Conservation (phyloP, 2,888 invertebrate genomes). For the Odontomyia ornata region DNA sequence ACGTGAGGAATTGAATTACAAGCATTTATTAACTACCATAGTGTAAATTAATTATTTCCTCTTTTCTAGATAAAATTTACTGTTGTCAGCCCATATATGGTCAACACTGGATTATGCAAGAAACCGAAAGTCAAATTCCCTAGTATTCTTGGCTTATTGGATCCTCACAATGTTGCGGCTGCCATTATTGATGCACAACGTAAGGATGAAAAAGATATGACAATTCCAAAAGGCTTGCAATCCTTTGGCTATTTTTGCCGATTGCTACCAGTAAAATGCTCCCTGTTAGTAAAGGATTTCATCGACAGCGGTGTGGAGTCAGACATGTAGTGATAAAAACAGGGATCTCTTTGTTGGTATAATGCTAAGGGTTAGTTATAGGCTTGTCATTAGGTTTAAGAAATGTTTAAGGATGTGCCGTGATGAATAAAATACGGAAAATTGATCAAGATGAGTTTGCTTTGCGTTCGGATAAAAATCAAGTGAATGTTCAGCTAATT, state of each 20-base stretch:
- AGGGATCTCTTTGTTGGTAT: slow-evolving; percentile 19
- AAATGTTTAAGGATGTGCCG: slow-evolving; percentile 9
- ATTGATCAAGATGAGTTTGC: no score
- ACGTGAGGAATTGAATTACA: not conserved
- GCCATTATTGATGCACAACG: slow-evolving; percentile 75
- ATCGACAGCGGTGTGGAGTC: slow-evolving; percentile 74
- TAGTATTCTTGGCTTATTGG: slow-evolving; percentile 71
- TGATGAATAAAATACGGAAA: no score
- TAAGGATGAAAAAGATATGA: slow-evolving; percentile 68
- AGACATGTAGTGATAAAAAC: slow-evolving; percentile 56
- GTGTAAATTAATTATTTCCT: not conserved
- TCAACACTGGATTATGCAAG: slow-evolving; percentile 85
- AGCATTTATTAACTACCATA: not conserved
- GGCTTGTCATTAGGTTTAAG: not conserved
- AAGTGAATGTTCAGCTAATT: no score
- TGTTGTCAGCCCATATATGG: slow-evolving; percentile 86
- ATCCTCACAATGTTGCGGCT: slow-evolving; percentile 72
- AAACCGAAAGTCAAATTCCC: slow-evolving; percentile 79
- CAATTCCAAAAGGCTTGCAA: slow-evolving; percentile 72
- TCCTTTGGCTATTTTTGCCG: slow-evolving; percentile 69
- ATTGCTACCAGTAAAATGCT: slow-evolving; percentile 68
- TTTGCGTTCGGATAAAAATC: no score
- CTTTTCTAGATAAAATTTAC: slow-evolving; percentile 75
- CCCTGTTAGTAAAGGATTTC: slow-evolving; percentile 70
- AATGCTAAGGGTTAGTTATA: slow-evolving; percentile 3